Evolutionary conservation across 1,140 invertebrate genomes (phyloP).

Genomic region (Aricia agestis): DNA sequence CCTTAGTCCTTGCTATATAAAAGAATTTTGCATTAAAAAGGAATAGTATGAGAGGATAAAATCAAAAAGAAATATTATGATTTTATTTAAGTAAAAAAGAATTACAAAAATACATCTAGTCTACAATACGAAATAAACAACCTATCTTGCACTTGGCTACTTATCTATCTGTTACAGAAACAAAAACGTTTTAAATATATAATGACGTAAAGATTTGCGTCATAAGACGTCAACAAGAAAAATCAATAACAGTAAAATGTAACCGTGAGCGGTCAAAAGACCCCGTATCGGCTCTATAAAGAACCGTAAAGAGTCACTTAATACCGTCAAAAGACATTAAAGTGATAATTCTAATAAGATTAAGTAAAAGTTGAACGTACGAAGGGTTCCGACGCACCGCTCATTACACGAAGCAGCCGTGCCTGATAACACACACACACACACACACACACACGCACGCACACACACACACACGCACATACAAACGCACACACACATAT

Average conservation of each 20-base stretch:
- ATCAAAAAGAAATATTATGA: no score
- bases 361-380: constrained; percentile 13
- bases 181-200: no score
- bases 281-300: background rate
- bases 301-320: background rate
- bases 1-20: no score
- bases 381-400: background rate
- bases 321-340: background rate
- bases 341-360: constrained; percentile 12
- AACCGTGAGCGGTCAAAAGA: background rate
- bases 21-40: no score
- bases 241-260: background rate
- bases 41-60: no score
- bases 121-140: no score
- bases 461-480: background rate
- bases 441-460: background rate
- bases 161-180: no score
- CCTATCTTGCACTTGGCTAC: no score
- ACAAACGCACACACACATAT: background rate
- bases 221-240: background rate
- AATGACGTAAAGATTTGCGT: no score
- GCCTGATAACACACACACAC: constrained; percentile 5
- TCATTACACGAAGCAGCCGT: constrained; percentile 8
- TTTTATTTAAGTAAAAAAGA: no score
- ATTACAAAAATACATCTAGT: no score